Conservation (phyloP, 1,140 invertebrate genomes). For the Lordiphosa collinella region DNA sequence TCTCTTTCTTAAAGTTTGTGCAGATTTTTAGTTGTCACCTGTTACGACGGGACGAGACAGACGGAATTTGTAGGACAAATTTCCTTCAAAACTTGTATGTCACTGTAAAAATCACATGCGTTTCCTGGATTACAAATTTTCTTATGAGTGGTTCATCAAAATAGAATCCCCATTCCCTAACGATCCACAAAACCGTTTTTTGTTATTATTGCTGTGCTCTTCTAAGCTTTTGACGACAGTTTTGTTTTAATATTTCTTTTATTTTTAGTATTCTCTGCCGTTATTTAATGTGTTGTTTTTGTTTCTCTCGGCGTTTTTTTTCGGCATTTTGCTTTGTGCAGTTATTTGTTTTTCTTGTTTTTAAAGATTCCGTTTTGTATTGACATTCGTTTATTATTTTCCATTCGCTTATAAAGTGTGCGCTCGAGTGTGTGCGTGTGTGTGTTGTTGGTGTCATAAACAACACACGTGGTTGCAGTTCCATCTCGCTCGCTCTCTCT, state of each 20-base stretch:
- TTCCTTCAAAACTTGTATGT: no score
- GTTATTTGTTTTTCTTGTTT: conserved; percentile 77
- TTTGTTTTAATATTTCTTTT: neutral
- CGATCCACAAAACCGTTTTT: no score
- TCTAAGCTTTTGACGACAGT: no score
- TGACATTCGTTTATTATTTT: conserved; percentile 60
- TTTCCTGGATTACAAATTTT: no score
- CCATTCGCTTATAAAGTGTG: conserved; percentile 1
- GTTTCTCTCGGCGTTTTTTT: conserved; percentile 30
- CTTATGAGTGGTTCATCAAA: no score
- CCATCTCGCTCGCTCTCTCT: conserved; percentile 27
- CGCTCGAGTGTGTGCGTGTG: conserved; percentile 19
- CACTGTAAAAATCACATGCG: no score
- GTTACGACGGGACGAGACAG: no score
- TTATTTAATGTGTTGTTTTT: conserved; percentile 26
- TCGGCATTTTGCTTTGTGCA: conserved; percentile 64
- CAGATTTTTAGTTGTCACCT: no score
- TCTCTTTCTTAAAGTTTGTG: no score
- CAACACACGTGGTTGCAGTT: conserved; percentile 73
- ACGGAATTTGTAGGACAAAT: no score
- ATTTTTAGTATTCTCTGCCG: neutral
- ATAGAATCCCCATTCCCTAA: no score
- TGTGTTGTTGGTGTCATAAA: conserved; percentile 55
- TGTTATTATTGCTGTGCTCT: no score
- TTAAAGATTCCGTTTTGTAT: conserved; percentile 68